Conservation (phyloP, 2,113 vertebrate genomes). For the Actinemys pallida region DNA sequence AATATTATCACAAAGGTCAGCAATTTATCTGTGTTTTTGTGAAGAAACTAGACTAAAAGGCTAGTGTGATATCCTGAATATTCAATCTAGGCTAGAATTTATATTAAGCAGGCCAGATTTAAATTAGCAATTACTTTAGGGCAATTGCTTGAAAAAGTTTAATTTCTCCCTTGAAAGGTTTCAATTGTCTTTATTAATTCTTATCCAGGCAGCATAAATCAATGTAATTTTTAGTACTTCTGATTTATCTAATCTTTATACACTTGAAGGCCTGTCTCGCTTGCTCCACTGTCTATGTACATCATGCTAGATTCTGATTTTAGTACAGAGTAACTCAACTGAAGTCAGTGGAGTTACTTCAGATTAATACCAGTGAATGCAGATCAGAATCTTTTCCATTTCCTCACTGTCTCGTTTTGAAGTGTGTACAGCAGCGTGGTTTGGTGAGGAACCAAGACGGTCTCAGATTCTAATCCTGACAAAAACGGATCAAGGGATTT, state of each 20-base stretch:
- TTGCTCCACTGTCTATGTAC: neutral
- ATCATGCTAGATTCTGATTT: neutral
- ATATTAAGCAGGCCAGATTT: slow-evolving; percentile 18
- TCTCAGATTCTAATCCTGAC: neutral
- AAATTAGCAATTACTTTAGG: slow-evolving; percentile 34
- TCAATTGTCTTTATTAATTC: slow-evolving; percentile 40
- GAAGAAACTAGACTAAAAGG: neutral
- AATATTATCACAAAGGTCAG: neutral
- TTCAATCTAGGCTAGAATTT: slow-evolving; percentile 2
- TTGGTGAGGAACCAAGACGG: neutral
- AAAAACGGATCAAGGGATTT: neutral
- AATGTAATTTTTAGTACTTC: neutral
- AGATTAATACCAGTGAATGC: neutral
- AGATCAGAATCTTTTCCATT: neutral
- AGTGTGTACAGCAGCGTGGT: neutral
- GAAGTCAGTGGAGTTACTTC: neutral
- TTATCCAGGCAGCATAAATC: slow-evolving; percentile 35
- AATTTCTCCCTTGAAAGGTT: slow-evolving; percentile 40
- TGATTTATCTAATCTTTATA: slow-evolving; percentile 16
- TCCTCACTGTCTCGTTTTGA: neutral
- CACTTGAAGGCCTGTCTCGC: neutral
- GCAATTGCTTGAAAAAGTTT: slow-evolving; percentile 49
- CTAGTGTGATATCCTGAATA: neutral
- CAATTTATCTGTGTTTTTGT: neutral
- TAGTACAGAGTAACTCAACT: neutral